Percentiles rank a stretch among this genome's conserved stretches.
Conservation (phyloP, 1,140 invertebrate species). For the Andrena cerasifolii region DNA sequence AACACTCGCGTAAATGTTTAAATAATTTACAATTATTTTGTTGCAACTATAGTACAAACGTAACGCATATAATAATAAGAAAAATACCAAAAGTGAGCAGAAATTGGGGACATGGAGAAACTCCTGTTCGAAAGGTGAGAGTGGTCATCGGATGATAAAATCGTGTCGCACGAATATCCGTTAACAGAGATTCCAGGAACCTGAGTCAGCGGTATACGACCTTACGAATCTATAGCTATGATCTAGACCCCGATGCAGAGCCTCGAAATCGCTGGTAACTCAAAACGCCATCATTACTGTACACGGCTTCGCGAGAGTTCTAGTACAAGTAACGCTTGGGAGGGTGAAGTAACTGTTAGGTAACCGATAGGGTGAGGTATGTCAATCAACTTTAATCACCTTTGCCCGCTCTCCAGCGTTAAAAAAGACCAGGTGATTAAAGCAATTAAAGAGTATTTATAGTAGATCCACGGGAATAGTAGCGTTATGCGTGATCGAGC, state of each 20-base stretch:
- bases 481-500: no score
- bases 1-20: no score
- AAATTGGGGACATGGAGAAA: no score
- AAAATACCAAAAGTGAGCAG: no score
- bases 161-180: conserved; percentile 27
- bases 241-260: not conserved
- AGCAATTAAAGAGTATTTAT: not conserved
- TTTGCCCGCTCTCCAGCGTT: no score
- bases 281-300: not conserved
- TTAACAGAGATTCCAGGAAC: conserved; percentile 26
- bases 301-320: not conserved
- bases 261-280: not conserved
- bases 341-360: not conserved
- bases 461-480: not conserved
- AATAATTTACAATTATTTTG: no score
- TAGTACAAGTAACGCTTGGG: no score
- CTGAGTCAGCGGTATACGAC: conserved; percentile 24
- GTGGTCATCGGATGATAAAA: conserved; percentile 14
- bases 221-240: conserved; percentile 20
- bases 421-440: not conserved
- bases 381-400: no score
- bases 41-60: no score
- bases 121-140: conserved; percentile 3
- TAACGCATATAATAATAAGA: no score
- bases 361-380: not conserved